Base-by-base conservation (phyloP, 1,140 invertebrate genomes). In the Babylonia areolata region DNA sequence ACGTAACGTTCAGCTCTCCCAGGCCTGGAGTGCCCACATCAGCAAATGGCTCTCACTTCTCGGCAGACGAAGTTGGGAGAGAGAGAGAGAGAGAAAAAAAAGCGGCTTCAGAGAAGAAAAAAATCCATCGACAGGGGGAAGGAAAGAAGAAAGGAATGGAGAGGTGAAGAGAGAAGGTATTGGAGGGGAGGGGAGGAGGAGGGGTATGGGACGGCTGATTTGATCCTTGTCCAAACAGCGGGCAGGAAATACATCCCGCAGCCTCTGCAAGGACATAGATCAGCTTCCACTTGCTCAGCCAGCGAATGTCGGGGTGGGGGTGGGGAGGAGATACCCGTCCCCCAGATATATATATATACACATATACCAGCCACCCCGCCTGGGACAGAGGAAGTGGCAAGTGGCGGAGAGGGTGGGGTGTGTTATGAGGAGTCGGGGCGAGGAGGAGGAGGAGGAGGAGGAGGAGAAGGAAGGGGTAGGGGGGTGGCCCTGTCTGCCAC, bases 161-260 rank as follows among this genome's bases (percentile, higher is more conserved):
- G 28, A 23, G 58, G 9, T 0, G 23, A 5, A n/a, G 58, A 28
- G 0, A 23, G 58, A 5, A 6, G 17, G 20, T 5, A 23, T 12
- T 0, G 28, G 9, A 23, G 20, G 58, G 23, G 23, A 23, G 28
- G 23, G 58, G 28, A n/a, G 23, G 12, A 28, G 58, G 17, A 20
- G 58, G 15, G 15, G 58, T 6, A 3, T 12, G 17, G 20, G 58
- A 64, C 23, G 58, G 58, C 28, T 64, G 58, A 64, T 64, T 64
- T 64, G 58, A 64, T 64, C 58, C 20, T 64, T 64, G 28, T 64
- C 58, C 58, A 64, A 64, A 64, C 58, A 11, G 58, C n/a, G 0
- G 58, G 15, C 58, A 64, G 58, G 58, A 64, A 64, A 64, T 64
- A 64, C 58, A 64, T 64, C 58, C n/a, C n/a, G n/a, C n/a, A n/a